These are phyloP conservation scores for Zaprionus ghesquierei DNA, from an alignment of 1,140 invertebrate species.

Conservation along the genomic window DNA sequence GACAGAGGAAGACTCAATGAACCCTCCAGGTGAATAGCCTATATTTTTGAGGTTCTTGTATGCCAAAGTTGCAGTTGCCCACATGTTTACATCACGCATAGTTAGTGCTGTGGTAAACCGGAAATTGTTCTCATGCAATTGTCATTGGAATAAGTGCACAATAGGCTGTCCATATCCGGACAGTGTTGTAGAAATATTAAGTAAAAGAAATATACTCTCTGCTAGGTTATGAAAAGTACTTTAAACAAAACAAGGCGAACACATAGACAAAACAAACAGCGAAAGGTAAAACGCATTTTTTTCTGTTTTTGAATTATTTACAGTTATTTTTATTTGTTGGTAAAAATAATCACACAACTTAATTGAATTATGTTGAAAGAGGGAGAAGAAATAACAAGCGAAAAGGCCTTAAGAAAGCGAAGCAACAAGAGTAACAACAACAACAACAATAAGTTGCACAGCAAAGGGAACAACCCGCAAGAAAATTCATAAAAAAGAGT, in stretches of 20 bases:
- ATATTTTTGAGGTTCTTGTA: no score
- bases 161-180: conserved; percentile 40
- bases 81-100: conserved; percentile 3
- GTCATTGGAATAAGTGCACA: conserved; percentile 40
- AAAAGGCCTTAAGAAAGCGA: conserved; percentile 47
- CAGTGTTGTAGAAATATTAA: conserved; percentile 67
- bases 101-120: conserved; percentile 58
- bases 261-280: not conserved
- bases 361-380: conserved; percentile 68
- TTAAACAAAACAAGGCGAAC: conserved; percentile 7
- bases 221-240: not conserved
- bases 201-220: conserved; percentile 39
- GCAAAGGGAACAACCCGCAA: conserved; percentile 17
- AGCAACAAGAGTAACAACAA: conserved; percentile 16
- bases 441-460: conserved; percentile 7
- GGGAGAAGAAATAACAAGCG: conserved; percentile 48
- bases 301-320: not conserved
- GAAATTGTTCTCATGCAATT: conserved; percentile 75
- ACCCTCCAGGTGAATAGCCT: no score
- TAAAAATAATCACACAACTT: conserved; percentile 75
- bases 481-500: conserved; percentile 47
- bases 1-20: no score
- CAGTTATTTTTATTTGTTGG: conserved; percentile 41
- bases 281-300: conserved; percentile 6
- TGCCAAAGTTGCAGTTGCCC: not conserved